Base-by-base conservation (phyloP, 2,113 vertebrate genomes). In the Peromyscus leucopus region DNA sequence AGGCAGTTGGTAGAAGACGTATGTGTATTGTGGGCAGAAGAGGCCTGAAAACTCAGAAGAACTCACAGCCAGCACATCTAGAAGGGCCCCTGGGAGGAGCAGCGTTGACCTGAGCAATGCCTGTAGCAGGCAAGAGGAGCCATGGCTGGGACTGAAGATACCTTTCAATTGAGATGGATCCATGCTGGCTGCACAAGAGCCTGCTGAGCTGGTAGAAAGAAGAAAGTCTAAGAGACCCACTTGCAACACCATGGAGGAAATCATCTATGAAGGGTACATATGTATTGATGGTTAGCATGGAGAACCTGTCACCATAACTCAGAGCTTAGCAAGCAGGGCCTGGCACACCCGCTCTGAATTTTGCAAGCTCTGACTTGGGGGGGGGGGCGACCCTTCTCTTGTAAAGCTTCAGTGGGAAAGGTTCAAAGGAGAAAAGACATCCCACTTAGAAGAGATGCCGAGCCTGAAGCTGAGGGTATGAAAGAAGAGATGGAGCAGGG, bases 401-500 rank as follows among this genome's bases (percentile, higher is more conserved):
- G 57, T 39, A 95, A 71, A 48, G 19, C 31, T 91, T 78, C 7
- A 13, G 36, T 33, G 48, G 26, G 10, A 51, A 16, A 55, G 65
- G 57, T 57, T 39, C 82, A 92, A 91, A 48, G 61, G 89, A 90
- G 69, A 65, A 90, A 82, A 90, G 8, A 26, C 61, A 46, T 63
- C 8, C 48, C 12, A 11, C 0, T 5, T 0, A 0, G 57, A 3
- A 12, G 63, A 93, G n/a, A n/a, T n/a, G n/a, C n/a, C n/a, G n/a
- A n/a, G n/a, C n/a, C n/a, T n/a, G n/a, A n/a, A n/a, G n/a, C 85
- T 97, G 93, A 69, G 93, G 79, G n/a, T n/a, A n/a, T n/a, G n/a
- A n/a, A n/a, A 96, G 93, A 97, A 96, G 72, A 90, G 93, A 42
- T 84, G 96, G 93, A 97, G 98, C 94, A 90, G 97, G 96, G 90